Base-by-base conservation (phyloP, 92 coral and sea anemone genomes). In the Paragorgia papillata region DNA sequence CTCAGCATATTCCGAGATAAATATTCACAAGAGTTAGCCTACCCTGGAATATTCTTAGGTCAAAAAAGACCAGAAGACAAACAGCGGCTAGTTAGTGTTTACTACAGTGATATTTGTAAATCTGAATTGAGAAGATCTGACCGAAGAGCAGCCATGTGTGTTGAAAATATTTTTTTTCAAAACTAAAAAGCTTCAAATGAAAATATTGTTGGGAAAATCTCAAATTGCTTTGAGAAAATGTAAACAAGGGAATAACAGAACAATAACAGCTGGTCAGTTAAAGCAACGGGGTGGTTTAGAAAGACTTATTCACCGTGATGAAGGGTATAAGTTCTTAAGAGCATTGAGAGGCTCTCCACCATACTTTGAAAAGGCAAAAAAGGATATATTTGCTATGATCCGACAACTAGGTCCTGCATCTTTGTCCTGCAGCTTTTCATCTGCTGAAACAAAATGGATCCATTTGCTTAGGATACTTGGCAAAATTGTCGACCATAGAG, bases 341-440 rank as follows among this genome's bases (percentile, higher is more conserved):
- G 88, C 84, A 24, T 39, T 78, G 19, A 33, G 85, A 43, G 82
- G 88, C 14, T 79, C 84, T 31, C 88, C 75, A 9, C 80, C 85
- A 64, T 83, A 82, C 39, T 74, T 74, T 74, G 80, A 74, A 35
- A 74, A 74, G 48, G 84, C 73, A 37, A 76, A 82, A 40, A 82
- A 62, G 34, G 79, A 74, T 50, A 7, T 82, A 25, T 82, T 82
- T 82, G 85, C 85, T 43, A 71, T 74, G 81, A 82, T 83, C 30
- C 53, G 86, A 51, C 86, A 83, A 37, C 31, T 83, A 35, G 87
- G 82, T 25, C 82, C 87, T 33, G 87, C 82, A n/a, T 65, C 82
- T n/a, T 66, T 71, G 66, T 68, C 69, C 60, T 82, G 73, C 54
- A 51, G 66, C 31, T 43, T 43, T 9, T 68, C 59, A 34, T 43